Base-by-base conservation (phyloP, 1,140 invertebrate genomes). In the Drosophila parabipectinata region DNA sequence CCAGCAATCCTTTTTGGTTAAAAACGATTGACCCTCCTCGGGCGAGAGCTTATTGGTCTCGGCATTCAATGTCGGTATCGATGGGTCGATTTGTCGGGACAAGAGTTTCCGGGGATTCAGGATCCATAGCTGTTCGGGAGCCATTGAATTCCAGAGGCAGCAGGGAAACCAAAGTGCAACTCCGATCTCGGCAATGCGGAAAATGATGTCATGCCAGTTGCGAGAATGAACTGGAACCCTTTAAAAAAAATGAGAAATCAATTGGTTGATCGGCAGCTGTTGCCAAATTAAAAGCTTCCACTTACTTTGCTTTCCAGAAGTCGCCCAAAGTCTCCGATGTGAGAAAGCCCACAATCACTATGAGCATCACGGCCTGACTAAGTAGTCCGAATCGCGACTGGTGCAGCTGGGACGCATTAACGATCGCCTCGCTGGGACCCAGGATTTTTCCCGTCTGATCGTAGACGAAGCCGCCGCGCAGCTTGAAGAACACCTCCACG, bases 121-220 rank as follows among this genome's bases (percentile, higher is more conserved):
- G 83, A 98, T 96, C 98, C 97, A 98, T 48, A 98, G 93, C 92
- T 97, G 96, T 85, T 98, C 97, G n/a, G 97, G 97, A 92, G 96
- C 96, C 94, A 97, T 97, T 79, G 96, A 98, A 92, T 98, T 98
- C 98, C 98, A 98, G 26, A 98, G 93, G 12, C 97, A 96, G 93
- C 97, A 98, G 2, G 97, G 97, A 92, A 98, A 98, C 97, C 98
- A 98, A 71, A 98, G 91, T 63, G 96, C 96, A 51, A 98, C 97
- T n/a, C 97, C 97, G 75, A 98, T 96, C 94, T 98, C 98, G 52
- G 97, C 96, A 44, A 98, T 94, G 18, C 97, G 95, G 92, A 98
- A 98, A 61, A 98, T 94, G 67, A 98, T 94, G 92, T 98, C 97
- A 92, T 98, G 96, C 94, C 96, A 97, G 93, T 98, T 98, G 75